Percentiles rank a stretch among this genome's conserved stretches.
Conservation (phyloP, 1,140 invertebrate genomes). For the Neodiprion fabricii region DNA sequence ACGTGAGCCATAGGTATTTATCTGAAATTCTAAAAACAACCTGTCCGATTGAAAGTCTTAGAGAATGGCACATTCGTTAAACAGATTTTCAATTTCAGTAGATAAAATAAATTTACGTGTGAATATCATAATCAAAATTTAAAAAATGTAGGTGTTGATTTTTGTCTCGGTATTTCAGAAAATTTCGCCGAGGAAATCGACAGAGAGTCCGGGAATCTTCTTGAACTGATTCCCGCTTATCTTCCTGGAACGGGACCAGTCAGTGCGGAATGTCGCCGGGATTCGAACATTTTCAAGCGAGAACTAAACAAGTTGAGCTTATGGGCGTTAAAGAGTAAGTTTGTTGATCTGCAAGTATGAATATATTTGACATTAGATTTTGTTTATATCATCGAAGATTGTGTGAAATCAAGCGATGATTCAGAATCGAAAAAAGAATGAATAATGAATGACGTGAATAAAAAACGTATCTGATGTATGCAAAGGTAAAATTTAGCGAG, state of each 20-base stretch:
- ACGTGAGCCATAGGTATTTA: no score
- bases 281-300: slow-evolving; percentile 53
- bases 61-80: no score
- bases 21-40: no score
- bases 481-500: no score
- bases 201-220: slow-evolving; percentile 42
- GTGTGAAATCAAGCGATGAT: no score
- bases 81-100: no score
- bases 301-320: slow-evolving; percentile 59
- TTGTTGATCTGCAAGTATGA: slow-evolving; percentile 7
- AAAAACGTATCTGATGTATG: no score
- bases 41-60: no score
- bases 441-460: no score
- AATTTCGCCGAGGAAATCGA: slow-evolving; percentile 47
- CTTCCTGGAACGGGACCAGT: slow-evolving; percentile 49
- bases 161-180: slow-evolving; percentile 39
- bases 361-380: slow-evolving; percentile 7
- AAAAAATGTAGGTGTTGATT: not conserved
- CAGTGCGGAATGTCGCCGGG: slow-evolving; percentile 54
- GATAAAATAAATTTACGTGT: no score
- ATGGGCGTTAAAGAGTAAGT: slow-evolving; percentile 66
- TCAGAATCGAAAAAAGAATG: no score
- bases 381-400: not conserved
- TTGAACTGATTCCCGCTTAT: slow-evolving; percentile 50
- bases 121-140: not conserved